These are phyloP conservation scores for Macrophya annulata DNA, from an alignment of 2,888 invertebrate species.

Conservation along the genomic window DNA sequence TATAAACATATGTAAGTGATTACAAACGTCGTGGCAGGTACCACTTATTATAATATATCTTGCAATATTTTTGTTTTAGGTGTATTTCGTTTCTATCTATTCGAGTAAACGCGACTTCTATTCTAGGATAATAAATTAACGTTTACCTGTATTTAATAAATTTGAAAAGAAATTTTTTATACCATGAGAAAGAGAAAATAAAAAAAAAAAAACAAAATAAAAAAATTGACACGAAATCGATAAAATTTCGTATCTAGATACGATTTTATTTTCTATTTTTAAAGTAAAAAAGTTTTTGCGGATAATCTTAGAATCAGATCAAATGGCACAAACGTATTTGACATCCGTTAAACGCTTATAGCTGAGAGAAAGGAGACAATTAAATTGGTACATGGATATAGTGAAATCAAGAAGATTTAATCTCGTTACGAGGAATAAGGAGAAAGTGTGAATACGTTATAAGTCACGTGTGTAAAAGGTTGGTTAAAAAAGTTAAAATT, in stretches of 20 bases:
- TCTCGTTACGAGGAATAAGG: constrained; percentile 13
- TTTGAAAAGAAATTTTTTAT: neutral
- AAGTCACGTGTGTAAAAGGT: neutral
- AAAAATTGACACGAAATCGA: neutral
- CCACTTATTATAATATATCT: neutral
- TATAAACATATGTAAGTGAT: neutral
- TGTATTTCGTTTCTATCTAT: neutral
- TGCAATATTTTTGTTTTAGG: neutral
- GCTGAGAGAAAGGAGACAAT: constrained; percentile 44
- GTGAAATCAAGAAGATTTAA: constrained; percentile 40
- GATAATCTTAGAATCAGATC: neutral
- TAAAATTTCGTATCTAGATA: neutral
- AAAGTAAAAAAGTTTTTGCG: neutral
- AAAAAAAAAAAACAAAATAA: neutral
- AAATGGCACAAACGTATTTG: neutral
- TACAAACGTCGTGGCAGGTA: neutral
- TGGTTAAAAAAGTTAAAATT: too few species aligned
- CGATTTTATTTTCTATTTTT: neutral
- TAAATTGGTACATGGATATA: constrained; percentile 36
- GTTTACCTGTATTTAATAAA: neutral
- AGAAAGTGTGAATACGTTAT: constrained; percentile 40
- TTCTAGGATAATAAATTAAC: neutral
- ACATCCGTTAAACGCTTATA: neutral
- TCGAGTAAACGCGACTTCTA: neutral
- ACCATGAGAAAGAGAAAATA: too few species aligned